phyloP scores from a whole-genome alignment of 2,888 invertebrate genomes.

The Drosophila vallismaia region DNA sequence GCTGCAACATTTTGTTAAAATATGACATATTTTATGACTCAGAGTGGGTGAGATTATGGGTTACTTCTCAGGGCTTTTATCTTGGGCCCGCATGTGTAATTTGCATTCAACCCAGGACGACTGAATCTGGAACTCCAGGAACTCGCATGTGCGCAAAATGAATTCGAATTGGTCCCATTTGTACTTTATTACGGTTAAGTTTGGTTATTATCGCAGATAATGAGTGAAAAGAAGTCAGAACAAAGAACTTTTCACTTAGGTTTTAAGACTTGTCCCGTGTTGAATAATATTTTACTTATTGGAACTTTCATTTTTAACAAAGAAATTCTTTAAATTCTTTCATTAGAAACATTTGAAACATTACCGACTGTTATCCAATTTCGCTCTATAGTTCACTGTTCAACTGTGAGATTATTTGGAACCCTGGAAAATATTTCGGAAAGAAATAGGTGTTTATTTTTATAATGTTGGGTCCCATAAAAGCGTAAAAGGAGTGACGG shows the following conservation, averaged over 20 bases:
- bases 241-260: conserved; percentile 16
- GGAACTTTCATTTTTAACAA: conserved; percentile 42
- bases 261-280: conserved; percentile 3
- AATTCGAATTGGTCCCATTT: conserved; percentile 82
- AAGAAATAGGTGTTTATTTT: conserved; percentile 45
- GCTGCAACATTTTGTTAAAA: conserved; percentile 79
- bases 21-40: conserved; percentile 83
- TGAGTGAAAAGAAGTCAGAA: conserved; percentile 28
- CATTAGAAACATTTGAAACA: too few species aligned
- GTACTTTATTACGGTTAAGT: conserved; percentile 80
- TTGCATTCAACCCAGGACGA: conserved; percentile 62
- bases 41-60: conserved; percentile 38
- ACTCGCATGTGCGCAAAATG: conserved; percentile 58
- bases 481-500: conserved; percentile 66
- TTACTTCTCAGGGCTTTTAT: conserved; percentile 61
- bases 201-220: conserved; percentile 58
- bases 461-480: conserved; percentile 66
- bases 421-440: background rate
- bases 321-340: conserved; percentile 51
- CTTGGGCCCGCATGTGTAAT: conserved; percentile 66
- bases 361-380: too few species aligned
- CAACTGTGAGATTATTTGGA: too few species aligned
- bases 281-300: background rate
- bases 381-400: too few species aligned
- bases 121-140: conserved; percentile 13